Base-by-base conservation (phyloP, 2,797 vertebrate species). In the Miichthys miiuy region DNA sequence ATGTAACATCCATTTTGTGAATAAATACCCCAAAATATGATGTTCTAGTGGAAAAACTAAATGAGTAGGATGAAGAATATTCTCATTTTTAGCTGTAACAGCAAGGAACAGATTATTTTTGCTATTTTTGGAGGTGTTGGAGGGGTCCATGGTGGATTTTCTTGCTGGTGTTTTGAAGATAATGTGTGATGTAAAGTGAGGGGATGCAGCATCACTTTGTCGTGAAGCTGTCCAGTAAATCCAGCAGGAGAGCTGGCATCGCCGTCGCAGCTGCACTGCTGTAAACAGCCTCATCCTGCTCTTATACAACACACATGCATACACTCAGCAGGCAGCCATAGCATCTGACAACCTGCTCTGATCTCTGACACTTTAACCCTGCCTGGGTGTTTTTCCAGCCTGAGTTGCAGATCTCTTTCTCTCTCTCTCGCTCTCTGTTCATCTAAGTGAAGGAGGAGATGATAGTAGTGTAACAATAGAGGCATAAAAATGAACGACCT, bases 251-350 rank as follows among this genome's bases (percentile, higher is more conserved):
- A 82, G 48, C 52, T 60, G 76, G 30, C 79, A 69, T 64, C 2
- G 27, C 71, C 79, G 72, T 60, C 79, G 81, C 86, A 89, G 80
- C 87, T 88, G 86, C 63, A 60, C 75, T 54, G 71, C 65, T 87
- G 83, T 78, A 89, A 84, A 89, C 75, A 52, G 58, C 54, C 9
- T 55, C 27, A 38, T 38, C 51, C 57, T 58, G 55, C 41, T 61
- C 75, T 47, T n/a, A 72, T 51, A 70, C 72, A 75, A 0, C 58
- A 44, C 38, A 11, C 42, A 69, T 48, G 48, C 52, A 80, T 27
- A 27, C 38, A 63, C 50, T 38, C 75, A 69, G 81, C 62, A 73
- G 71, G 73, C 58, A 55, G n/a, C 44, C 69, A 41, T 14, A 83
- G 70, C 84, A 82, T 83, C 82, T 81, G 75, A 77, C 71, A 70